Conservation (phyloP, 2,113 vertebrate genomes). For the Notarius quadriscutis region DNA sequence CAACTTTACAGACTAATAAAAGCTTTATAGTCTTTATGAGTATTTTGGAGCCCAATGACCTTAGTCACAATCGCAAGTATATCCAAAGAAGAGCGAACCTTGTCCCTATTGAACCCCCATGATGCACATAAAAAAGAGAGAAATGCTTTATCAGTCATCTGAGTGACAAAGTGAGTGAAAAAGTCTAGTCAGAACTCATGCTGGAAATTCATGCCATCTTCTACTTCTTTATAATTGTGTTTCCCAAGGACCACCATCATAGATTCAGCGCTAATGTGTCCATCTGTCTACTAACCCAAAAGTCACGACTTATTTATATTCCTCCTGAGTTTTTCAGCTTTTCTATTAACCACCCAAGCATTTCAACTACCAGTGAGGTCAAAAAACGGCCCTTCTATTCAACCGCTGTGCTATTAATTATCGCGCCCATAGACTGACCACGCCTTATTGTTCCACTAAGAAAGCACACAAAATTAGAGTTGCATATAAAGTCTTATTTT, state of each 20-base stretch:
- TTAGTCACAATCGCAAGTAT: conserved; percentile 15
- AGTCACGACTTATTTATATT: not conserved
- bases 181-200: not conserved
- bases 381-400: not conserved
- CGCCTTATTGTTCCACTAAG: not conserved
- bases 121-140: not conserved
- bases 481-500: not conserved
- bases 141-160: not conserved
- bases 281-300: not conserved
- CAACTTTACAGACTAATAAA: not conserved
- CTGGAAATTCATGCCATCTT: not conserved
- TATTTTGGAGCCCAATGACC: conserved; percentile 8
- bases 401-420: not conserved
- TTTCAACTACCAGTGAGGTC: not conserved
- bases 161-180: not conserved
- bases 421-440: not conserved
- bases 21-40: conserved; percentile 18
- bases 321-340: not conserved
- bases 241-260: conserved; percentile 9
- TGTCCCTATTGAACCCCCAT: conserved; percentile 13
- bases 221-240: not conserved
- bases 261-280: not conserved
- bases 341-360: not conserved
- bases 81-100: not conserved
- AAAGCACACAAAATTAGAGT: not conserved